phyloP scores from a whole-genome alignment of 2,888 invertebrate species.

The Ganaspis brasiliensis region DNA sequence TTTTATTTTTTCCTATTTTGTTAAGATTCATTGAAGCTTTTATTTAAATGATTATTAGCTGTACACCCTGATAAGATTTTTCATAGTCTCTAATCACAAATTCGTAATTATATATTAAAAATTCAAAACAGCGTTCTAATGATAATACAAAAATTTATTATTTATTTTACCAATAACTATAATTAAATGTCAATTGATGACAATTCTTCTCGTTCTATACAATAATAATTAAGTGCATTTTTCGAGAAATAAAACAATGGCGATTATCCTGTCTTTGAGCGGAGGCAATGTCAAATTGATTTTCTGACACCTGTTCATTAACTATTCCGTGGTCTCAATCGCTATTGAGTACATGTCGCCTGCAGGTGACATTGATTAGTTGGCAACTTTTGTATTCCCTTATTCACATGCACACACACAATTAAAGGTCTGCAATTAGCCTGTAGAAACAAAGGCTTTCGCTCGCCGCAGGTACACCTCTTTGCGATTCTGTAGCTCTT shows the following conservation, averaged over 20 bases:
- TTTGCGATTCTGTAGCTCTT: background rate
- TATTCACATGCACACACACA: background rate
- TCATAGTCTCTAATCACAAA: too few species aligned
- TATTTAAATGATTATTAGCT: too few species aligned
- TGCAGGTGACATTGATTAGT: slow-evolving; percentile 35
- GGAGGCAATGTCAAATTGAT: slow-evolving; percentile 32
- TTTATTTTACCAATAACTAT: too few species aligned
- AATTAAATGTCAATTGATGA: too few species aligned
- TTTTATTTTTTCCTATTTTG: too few species aligned
- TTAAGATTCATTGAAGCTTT: too few species aligned
- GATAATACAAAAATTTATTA: too few species aligned
- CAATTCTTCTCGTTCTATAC: too few species aligned
- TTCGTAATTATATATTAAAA: too few species aligned
- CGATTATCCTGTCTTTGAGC: slow-evolving; percentile 7
- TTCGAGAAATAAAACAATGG: background rate
- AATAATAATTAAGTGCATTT: background rate
- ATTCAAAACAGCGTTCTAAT: too few species aligned
- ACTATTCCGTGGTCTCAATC: slow-evolving; percentile 32
- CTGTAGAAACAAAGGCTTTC: slow-evolving; percentile 31
- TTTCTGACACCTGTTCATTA: slow-evolving; percentile 36
- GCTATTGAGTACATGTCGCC: slow-evolving; percentile 34
- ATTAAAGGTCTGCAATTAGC: slow-evolving; percentile 25
- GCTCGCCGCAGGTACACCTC: slow-evolving; percentile 9
- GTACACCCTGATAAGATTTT: too few species aligned
- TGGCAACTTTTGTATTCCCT: slow-evolving; percentile 24